phyloP scores from a whole-genome alignment of 2,797 vertebrate genomes.

The Pseudochaenichthys georgianus region DNA sequence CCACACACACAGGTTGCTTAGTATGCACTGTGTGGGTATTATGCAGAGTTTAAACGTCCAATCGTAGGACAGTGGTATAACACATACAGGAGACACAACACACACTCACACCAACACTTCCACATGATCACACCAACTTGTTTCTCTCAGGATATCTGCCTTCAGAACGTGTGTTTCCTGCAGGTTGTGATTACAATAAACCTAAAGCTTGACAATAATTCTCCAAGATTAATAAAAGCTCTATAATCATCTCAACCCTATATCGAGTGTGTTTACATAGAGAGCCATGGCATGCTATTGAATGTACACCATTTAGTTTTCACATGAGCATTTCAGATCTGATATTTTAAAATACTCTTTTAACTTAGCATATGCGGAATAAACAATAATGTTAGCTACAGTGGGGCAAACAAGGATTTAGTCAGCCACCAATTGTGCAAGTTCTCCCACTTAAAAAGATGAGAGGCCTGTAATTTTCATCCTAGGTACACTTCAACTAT shows the following conservation, averaged over 20 bases:
- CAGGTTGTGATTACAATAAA: constrained; percentile 36
- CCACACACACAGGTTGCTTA: constrained; percentile 9
- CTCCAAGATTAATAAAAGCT: constrained; percentile 7
- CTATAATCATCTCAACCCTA: constrained; percentile 14
- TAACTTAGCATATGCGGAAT: background rate
- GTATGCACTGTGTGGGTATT: constrained; percentile 13
- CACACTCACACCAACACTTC: constrained; percentile 11
- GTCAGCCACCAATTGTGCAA: too few relatives aligned
- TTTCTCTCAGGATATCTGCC: constrained; percentile 72
- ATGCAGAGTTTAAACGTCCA: constrained; percentile 9
- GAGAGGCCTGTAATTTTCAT: too few relatives aligned
- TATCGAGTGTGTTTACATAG: constrained; percentile 40
- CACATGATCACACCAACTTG: constrained; percentile 19
- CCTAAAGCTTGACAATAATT: constrained; percentile 45
- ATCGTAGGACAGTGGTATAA: background rate
- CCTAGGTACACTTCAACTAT: too few relatives aligned
- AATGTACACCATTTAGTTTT: constrained; percentile 10
- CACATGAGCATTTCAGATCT: background rate
- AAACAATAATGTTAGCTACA: background rate
- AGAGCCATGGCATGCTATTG: background rate
- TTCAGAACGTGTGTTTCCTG: constrained; percentile 37
- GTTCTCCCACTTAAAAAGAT: too few relatives aligned
- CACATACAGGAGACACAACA: background rate
- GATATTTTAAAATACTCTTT: constrained; percentile 10
- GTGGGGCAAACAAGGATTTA: too few relatives aligned